phyloP scores from a whole-genome alignment of 2,797 vertebrate species.

The Spheniscus humboldti region DNA sequence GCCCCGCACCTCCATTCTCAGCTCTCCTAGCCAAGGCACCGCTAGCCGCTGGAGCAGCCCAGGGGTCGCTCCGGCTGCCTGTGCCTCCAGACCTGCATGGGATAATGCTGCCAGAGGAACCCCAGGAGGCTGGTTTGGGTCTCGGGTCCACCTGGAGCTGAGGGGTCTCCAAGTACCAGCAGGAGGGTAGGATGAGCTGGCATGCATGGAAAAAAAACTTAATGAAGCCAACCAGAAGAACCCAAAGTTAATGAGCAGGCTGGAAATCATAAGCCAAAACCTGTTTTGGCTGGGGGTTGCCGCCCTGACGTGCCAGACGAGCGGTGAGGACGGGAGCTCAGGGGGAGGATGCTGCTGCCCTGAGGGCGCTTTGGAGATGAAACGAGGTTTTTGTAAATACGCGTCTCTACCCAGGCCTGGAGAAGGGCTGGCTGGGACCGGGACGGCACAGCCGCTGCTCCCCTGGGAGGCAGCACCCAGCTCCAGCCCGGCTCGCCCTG shows the following conservation, averaged over 20 bases:
- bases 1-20: not conserved
- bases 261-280: constrained; percentile 28
- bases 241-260: constrained; percentile 4
- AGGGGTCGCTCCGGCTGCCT: accelerated
- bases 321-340: not conserved
- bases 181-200: not conserved
- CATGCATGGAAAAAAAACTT: not conserved
- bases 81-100: accelerated
- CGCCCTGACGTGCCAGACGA: constrained; percentile 1
- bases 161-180: not conserved
- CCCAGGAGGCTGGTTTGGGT: not conserved
- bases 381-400: not conserved
- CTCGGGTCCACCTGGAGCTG: accelerated
- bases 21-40: not conserved
- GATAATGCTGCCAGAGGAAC: too few relatives aligned
- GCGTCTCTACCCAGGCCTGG: not conserved
- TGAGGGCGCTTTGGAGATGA: not conserved
- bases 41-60: not conserved
- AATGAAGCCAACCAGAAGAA: not conserved
- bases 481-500: not conserved
- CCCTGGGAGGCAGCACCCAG: not conserved
- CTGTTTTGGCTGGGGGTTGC: constrained; percentile 22
- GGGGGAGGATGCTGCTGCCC: not conserved
- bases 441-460: not conserved
- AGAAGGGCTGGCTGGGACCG: not conserved